Evolutionary conservation across 2,113 vertebrate species (phyloP).

Genomic region (Anguilla japonica): DNA sequence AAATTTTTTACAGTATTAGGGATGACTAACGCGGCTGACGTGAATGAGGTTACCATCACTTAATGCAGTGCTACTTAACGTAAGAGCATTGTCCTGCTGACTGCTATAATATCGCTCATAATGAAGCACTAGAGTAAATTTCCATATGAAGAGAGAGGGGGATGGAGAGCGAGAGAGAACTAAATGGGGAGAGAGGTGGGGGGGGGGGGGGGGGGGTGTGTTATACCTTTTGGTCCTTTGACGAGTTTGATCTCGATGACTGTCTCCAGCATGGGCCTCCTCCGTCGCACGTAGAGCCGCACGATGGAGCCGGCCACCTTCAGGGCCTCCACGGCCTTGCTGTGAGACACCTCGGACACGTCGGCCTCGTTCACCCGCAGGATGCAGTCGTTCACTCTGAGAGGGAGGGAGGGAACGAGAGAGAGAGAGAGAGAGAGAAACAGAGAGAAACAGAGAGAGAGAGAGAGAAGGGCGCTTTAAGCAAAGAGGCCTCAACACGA

Average conservation of each 20-base stretch:
- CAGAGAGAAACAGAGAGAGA: not conserved
- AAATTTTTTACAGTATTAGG: not conserved
- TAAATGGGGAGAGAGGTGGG: too few species aligned
- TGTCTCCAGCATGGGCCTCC: slow-evolving; percentile 91
- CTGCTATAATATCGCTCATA: too few species aligned
- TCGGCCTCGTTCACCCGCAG: slow-evolving; percentile 91
- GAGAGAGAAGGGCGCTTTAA: not conserved
- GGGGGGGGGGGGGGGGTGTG: too few species aligned
- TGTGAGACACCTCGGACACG: slow-evolving; percentile 91
- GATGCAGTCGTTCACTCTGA: slow-evolving; percentile 95
- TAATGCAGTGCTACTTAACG: not conserved
- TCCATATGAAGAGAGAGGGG: too few species aligned
- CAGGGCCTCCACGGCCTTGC: slow-evolving; percentile 91
- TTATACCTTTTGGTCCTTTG: slow-evolving; percentile 93
- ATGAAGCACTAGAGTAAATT: too few species aligned
- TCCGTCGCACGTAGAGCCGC: slow-evolving; percentile 85
- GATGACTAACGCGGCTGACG: not conserved
- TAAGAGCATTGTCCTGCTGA: not conserved
- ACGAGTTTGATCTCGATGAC: slow-evolving; percentile 92
- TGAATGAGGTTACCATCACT: not conserved
- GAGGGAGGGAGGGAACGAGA: not conserved
- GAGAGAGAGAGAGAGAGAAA: not conserved
- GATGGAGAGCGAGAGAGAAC: too few species aligned
- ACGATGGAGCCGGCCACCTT: slow-evolving; percentile 94
- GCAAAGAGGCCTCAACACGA: not conserved